Base-by-base conservation (phyloP, 2,888 invertebrate genomes). In the Dryobotodes eremita region DNA sequence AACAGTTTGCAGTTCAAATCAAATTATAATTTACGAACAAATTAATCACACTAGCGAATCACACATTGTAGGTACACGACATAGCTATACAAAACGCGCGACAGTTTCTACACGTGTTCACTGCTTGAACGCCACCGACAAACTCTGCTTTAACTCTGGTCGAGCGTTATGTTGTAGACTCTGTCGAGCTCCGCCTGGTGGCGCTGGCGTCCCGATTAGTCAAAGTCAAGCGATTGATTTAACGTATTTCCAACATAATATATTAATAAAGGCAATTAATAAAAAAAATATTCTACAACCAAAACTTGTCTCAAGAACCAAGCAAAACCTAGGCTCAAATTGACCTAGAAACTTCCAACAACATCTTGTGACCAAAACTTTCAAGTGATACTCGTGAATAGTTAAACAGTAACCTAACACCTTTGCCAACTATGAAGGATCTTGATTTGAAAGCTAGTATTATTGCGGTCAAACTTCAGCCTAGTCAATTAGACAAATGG, bases 401-500 rank as follows among this genome's bases (percentile, higher is more conserved):
- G 84, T 85, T 82, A 74, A 84, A 79, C 57, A 75, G 70, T 36
- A 79, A 75, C 48, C 42, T 59, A 82, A 75, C 64, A 65, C 61
- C 70, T 74, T 69, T 36, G 66, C 65, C 55, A 59, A 79, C 73
- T 81, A 77, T 84, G 85, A 87, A 61, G 73, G 77, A 73, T 86
- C 77, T 78, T 78, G 71, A 77, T 88, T 84, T 77, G 70, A 79
- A 82, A 86, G 75, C 80, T 78, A 36, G 64, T 72, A 76, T 80
- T 72, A 76, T 79, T 84, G 75, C 73, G 84, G 87, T 84, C 74
- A 78, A 75, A 84, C 75, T 86, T 79, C 66, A 77, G 59, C 50
- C 61, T 64, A 59, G 80, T 80, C 89, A 90, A 90, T 90, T 90
- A 85, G 89, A 84, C 85, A 88, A 90, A 90, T 85, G 86, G 88